Base-by-base conservation (phyloP, 2,113 vertebrate genomes). In the Etia nguti region DNA sequence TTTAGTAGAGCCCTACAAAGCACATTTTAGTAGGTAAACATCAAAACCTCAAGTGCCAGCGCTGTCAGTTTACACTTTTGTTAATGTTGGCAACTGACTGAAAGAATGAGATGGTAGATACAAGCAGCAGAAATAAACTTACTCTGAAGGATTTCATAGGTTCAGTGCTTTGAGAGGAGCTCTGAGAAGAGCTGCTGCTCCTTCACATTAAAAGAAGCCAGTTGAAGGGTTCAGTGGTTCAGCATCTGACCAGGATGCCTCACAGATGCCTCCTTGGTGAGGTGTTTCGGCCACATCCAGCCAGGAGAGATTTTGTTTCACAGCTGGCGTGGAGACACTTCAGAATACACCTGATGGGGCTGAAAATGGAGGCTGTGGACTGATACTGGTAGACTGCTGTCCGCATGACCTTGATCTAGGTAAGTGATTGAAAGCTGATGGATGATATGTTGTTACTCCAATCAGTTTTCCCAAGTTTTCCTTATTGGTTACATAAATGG, bases 361-460 rank as follows among this genome's bases (percentile, higher is more conserved):
- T 38, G 34, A 65, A 65, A 38, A 65, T 65, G 34, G 4, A 65
- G 26, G 13, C 26, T 9, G 57, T 29, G 26, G 26, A 31, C 16
- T 62, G 8, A 70, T 41, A 43, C 43, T 43, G 65, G n/a, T 15
- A 46, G 8, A 43, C 38, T 24, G 13, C 22, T 26, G 38, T 70
- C 65, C n/a, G 15, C 0, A 1, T 70, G 36, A 41, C 36, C n/a
- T 13, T 12, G 8, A 65, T 68, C 10, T 22, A 2, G 0, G 20
- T 68, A 68, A 41, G 20, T 22, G 11, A 68, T n/a, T 8, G 1
- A 68, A 13, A 15, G 62, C 20, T 22, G 34, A 68, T 68, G 62
- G 10, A 22, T 13, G 4, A 38, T 6, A 38, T 68, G 10, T 22
- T 41, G 20, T 22, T 68, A n/a, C 12, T n/a, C 4, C 60, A 68